Evolutionary conservation across 2,797 vertebrate genomes (phyloP).

Genomic region (Clarias fuscus): DNA sequence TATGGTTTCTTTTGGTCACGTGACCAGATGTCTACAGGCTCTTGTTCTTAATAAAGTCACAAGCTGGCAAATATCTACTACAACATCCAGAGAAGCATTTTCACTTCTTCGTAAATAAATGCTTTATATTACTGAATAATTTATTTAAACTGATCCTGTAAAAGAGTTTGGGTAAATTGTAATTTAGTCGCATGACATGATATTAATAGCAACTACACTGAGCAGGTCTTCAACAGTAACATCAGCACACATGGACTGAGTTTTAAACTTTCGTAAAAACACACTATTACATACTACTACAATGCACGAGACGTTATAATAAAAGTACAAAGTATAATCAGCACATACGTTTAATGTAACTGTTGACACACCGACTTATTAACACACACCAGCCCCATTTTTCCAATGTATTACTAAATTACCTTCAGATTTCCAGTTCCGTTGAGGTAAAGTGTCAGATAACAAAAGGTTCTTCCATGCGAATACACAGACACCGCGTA

Average conservation of each 20-base stretch:
- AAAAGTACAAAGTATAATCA: not conserved
- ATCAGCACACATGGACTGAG: not conserved
- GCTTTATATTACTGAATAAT: not conserved
- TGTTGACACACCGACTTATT: too few species aligned
- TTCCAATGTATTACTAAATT: not conserved
- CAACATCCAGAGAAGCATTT: not conserved
- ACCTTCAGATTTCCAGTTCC: constrained; percentile 19
- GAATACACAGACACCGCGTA: not conserved
- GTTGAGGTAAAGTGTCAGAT: not conserved
- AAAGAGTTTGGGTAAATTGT: not conserved
- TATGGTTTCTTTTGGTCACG: not conserved
- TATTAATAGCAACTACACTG: not conserved
- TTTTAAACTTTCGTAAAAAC: not conserved
- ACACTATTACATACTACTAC: not conserved
- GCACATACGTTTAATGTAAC: not conserved
- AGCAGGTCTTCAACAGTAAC: not conserved
- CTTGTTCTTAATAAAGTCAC: not conserved
- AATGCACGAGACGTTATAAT: too few species aligned
- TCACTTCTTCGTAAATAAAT: not conserved
- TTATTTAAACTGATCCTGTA: not conserved
- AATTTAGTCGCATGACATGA: not conserved
- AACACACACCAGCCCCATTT: not conserved
- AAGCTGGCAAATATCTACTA: not conserved
- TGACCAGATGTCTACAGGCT: not conserved
- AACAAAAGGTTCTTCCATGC: constrained; percentile 14